phyloP scores from a whole-genome alignment of 2,113 vertebrate species.

The Pachyramphus minor region DNA sequence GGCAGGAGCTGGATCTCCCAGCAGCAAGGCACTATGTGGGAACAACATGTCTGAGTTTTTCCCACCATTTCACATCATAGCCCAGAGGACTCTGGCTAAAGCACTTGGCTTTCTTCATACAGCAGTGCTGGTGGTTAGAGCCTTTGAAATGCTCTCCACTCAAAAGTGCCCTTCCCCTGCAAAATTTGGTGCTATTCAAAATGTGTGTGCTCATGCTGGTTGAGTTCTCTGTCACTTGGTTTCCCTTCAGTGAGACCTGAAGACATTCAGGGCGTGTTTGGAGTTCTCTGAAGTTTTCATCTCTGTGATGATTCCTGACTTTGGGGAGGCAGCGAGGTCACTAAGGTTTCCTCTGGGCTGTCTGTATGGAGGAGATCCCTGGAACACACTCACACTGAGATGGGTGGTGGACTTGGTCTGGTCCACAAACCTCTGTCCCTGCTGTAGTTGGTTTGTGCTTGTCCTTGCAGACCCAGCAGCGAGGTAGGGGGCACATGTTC shows the following conservation, averaged over 20 bases:
- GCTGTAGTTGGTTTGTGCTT: not conserved
- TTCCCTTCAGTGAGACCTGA: not conserved
- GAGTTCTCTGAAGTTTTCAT: not conserved
- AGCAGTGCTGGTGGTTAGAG: not conserved
- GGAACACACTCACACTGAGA: not conserved
- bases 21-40: not conserved
- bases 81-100: not conserved
- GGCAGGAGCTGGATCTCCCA: not conserved
- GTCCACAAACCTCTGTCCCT: not conserved
- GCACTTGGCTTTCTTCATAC: not conserved
- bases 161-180: not conserved
- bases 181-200: not conserved
- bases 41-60: accelerated
- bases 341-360: not conserved
- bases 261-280: not conserved
- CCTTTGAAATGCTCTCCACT: not conserved
- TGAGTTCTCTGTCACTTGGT: not conserved
- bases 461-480: not conserved
- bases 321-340: not conserved
- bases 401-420: not conserved
- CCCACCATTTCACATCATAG: not conserved
- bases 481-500: not conserved
- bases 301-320: not conserved
- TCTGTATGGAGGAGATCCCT: not conserved
- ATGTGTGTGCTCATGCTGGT: not conserved